Percentiles rank a stretch among this genome's conserved stretches.
Conservation (phyloP, 1,140 invertebrate species). For the Drosophila seguyi region DNA sequence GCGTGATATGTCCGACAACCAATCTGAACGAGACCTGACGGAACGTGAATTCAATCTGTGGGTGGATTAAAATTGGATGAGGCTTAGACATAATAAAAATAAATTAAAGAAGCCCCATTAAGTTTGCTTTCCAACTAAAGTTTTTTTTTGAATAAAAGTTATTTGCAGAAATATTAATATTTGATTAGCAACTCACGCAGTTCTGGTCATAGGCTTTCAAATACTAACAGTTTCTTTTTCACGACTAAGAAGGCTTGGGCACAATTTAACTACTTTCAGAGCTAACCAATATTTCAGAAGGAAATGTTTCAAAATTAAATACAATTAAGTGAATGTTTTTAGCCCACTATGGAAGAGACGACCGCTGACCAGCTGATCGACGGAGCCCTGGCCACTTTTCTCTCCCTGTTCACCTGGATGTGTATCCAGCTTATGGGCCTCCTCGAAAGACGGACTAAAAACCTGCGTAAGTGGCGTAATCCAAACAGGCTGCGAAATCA, state of each 20-base stretch:
- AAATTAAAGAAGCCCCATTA: neutral
- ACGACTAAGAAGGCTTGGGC: neutral
- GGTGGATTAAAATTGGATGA: neutral
- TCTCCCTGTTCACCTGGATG: conserved; percentile 10
- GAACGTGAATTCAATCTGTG: neutral
- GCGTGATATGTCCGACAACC: conserved; percentile 20
- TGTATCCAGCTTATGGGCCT: conserved; percentile 4
- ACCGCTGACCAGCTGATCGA: conserved; percentile 7
- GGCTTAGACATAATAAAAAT: neutral
- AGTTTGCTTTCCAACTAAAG: too few relatives aligned
- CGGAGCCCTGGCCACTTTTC: conserved; percentile 1
- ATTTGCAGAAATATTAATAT: neutral
- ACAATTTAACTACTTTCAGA: neutral
- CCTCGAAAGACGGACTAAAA: neutral
- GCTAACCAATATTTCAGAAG: too few relatives aligned
- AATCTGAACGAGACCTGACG: neutral
- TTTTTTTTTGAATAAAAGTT: neutral
- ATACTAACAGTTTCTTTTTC: neutral
- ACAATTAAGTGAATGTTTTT: too few relatives aligned
- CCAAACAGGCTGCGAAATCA: conserved; percentile 9
- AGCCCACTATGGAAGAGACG: neutral
- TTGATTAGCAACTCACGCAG: too few relatives aligned
- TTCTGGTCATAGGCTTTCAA: too few relatives aligned
- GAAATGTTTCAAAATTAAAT: conserved; percentile 1
- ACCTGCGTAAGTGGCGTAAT: conserved; percentile 3